Evolutionary conservation across 2,113 vertebrate species (phyloP).

Genomic region (Mustela lutreola): DNA sequence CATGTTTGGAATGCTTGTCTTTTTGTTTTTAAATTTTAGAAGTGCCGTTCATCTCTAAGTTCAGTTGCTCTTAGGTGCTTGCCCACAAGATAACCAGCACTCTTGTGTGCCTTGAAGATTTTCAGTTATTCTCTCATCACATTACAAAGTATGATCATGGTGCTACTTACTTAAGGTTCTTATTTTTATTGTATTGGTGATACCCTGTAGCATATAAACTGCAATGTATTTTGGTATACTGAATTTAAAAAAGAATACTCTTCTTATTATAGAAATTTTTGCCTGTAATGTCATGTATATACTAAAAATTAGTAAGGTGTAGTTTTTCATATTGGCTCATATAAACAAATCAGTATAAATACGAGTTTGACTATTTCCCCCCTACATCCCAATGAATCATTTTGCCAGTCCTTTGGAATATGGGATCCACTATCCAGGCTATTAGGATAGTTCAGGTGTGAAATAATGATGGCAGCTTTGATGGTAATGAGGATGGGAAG

Average conservation of each 20-base stretch:
- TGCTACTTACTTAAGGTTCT: not conserved
- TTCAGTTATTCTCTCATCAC: not conserved
- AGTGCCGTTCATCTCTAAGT: not conserved
- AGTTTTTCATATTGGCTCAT: not conserved
- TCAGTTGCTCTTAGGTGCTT: constrained; percentile 11
- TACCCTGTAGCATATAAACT: not conserved
- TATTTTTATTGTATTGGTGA: not conserved
- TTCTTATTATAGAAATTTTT: not conserved
- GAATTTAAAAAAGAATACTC: not conserved
- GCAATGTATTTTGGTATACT: not conserved
- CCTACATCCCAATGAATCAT: not conserved
- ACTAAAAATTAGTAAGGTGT: constrained; percentile 28
- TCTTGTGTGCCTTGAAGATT: constrained; percentile 2
- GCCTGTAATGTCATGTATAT: not conserved
- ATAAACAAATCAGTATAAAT: not conserved
- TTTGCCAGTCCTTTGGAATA: not conserved
- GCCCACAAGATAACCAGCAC: not conserved
- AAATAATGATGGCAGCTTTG: not conserved
- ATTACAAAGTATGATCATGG: not conserved
- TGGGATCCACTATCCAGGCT: not conserved
- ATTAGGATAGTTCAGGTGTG: not conserved
- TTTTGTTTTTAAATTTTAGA: constrained; percentile 58
- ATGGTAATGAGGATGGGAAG: not conserved
- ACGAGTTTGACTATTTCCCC: constrained; percentile 26
- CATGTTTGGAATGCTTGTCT: not conserved